Evolutionary conservation across 2,797 vertebrate species (phyloP).

Genomic region (Dendrocincla tyrannina): DNA sequence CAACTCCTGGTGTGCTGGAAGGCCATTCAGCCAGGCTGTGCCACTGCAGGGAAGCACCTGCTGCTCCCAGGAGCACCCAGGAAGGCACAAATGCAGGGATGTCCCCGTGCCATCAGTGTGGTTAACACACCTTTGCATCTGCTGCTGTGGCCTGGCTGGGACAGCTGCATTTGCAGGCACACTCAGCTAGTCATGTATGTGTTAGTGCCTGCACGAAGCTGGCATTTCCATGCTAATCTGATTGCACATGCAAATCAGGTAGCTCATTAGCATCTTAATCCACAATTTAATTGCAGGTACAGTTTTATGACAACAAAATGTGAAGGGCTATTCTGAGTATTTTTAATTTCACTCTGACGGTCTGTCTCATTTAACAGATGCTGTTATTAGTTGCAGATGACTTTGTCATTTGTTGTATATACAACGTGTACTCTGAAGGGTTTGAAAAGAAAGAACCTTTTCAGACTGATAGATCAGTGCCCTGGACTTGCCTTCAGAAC

Average conservation of each 20-base stretch:
- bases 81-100: constrained; percentile 1
- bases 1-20: not conserved
- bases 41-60: not conserved
- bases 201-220: constrained; percentile 44
- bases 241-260: constrained; percentile 68
- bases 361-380: constrained; percentile 62
- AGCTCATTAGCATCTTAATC: constrained; percentile 69
- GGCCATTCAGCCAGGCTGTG: not conserved
- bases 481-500: not conserved
- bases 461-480: not conserved
- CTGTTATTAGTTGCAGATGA: constrained; percentile 58
- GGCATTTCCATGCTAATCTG: constrained; percentile 69
- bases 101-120: not conserved
- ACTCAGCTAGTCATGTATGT: constrained; percentile 57
- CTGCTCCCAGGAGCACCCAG: not conserved
- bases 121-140: constrained; percentile 48
- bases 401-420: constrained; percentile 25
- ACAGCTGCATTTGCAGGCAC: constrained; percentile 40
- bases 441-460: constrained; percentile 1
- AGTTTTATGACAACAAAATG: constrained; percentile 66
- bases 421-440: not conserved
- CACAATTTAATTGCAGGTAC: constrained; percentile 68
- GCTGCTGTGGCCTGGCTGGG: not conserved
- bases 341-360: constrained; percentile 54
- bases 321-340: constrained; percentile 64